Evolutionary conservation across 2,113 vertebrate species (phyloP), one percentile per base, ranked within the genome.

Genomic region (Jacana jacana): DNA sequence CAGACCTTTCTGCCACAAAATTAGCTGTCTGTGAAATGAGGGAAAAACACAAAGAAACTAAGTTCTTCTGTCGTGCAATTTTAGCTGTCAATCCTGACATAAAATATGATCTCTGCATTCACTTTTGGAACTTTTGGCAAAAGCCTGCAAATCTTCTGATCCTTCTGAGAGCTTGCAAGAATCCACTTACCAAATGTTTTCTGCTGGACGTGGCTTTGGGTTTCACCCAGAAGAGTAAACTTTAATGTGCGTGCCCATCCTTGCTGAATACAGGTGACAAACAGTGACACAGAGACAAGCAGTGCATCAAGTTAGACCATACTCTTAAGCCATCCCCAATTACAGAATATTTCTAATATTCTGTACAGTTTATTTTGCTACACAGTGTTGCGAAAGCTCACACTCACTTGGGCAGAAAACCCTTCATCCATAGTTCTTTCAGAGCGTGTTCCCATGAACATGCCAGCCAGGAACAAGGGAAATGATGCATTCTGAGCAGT

Each of bases 1-100:
- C 64, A 81, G 76, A 63, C 17, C 7, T 63, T 93, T 96, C 60
- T 90, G 33, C 40, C n/a, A 54, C 64, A 81, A 64, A 88, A 86
- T 78, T 35, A 66, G 16, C 17, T 64, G 17, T 58, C n/a, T 60
- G 19, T 58, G 60, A 86, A 90, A 68, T 22, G 16, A 66, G 20
- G 35, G 13, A 42, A 92, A 86, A 91, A 13, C 31, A 63, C 1
- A 4, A 81, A 82, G 77, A 90, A 92, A 68, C 10, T 0, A 1
- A 58, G 31, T 35, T 81, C 30, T 63, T 65, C 64, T 77, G 31
- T 73, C 5, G 0, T 35, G 9, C 0, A 0, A 33, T 66, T 81
- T 88, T 51, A 83, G 10, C 13, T 88, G 24, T 82, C 52, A 49
- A 1, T 69, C n/a, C 17, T 64, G 28, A 72, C 48, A 79, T 42